phyloP scores from a whole-genome alignment of 2,113 vertebrate species.

The Esox niger region DNA sequence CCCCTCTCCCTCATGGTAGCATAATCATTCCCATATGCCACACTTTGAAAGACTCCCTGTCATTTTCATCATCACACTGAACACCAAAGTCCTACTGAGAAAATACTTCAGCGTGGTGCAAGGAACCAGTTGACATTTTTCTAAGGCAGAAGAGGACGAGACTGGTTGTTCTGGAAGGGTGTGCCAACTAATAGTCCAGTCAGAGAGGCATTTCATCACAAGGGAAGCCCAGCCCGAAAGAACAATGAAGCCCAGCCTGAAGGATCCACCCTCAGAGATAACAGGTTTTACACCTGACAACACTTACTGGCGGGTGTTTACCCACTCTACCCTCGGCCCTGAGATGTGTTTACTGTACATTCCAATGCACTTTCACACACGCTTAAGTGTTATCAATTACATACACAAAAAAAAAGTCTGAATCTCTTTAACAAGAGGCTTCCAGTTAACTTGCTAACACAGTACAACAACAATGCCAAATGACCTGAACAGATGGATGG shows the following conservation, averaged over 20 bases:
- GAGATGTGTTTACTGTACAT: too few relatives aligned
- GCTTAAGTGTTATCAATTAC: background rate
- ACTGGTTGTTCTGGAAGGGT: background rate
- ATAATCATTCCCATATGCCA: too few relatives aligned
- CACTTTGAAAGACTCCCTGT: too few relatives aligned
- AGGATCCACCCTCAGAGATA: background rate
- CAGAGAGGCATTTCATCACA: background rate
- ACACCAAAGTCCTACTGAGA: background rate
- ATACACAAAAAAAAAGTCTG: background rate
- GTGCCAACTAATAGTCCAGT: background rate
- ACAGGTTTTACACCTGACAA: background rate
- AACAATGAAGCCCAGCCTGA: background rate
- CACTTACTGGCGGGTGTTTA: too few relatives aligned
- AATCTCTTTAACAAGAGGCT: background rate
- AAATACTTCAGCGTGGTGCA: background rate
- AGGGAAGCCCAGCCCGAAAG: background rate
- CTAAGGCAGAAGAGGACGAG: background rate
- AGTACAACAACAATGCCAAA: conserved; percentile 5
- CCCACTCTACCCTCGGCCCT: too few relatives aligned
- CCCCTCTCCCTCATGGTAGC: background rate
- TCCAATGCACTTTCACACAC: background rate
- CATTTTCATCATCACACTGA: too few relatives aligned
- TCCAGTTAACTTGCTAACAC: background rate
- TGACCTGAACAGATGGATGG: background rate
- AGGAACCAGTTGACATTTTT: background rate